These are phyloP conservation scores for Didymodactylos carnosus DNA, from an alignment of 2,888 invertebrate species.

Conservation along the genomic window DNA sequence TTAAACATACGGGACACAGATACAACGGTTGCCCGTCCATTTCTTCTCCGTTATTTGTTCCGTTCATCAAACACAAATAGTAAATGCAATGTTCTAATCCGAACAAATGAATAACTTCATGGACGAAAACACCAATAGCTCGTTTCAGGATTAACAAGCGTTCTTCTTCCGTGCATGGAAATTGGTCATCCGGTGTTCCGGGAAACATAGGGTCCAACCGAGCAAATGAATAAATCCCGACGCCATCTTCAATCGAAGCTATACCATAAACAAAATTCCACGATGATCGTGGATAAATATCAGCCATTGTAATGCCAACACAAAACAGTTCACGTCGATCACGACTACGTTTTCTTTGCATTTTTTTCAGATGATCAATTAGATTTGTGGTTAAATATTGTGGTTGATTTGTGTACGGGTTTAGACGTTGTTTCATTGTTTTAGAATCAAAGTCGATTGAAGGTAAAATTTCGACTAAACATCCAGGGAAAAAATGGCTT, in stretches of 20 bases:
- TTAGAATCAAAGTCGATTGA: neutral
- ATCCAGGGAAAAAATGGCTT: neutral
- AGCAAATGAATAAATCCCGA: neutral
- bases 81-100: conserved; percentile 3
- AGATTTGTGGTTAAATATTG: neutral
- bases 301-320: neutral
- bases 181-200: too few relatives aligned
- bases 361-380: neutral
- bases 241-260: neutral
- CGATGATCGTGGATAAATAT: neutral
- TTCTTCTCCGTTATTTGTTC: neutral
- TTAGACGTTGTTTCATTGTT: neutral
- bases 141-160: neutral
- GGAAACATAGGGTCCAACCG: neutral
- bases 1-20: conserved; percentile 1
- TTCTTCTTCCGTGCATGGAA: neutral
- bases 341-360: neutral
- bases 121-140: neutral
- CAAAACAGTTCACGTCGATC: neutral
- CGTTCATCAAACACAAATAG: conserved; percentile 5
- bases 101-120: neutral
- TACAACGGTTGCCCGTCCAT: neutral
- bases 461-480: neutral
- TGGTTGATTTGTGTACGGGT: neutral
- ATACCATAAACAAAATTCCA: neutral